Evolutionary conservation across 2,113 vertebrate genomes (phyloP).

Genomic region (Leucosticte australis): DNA sequence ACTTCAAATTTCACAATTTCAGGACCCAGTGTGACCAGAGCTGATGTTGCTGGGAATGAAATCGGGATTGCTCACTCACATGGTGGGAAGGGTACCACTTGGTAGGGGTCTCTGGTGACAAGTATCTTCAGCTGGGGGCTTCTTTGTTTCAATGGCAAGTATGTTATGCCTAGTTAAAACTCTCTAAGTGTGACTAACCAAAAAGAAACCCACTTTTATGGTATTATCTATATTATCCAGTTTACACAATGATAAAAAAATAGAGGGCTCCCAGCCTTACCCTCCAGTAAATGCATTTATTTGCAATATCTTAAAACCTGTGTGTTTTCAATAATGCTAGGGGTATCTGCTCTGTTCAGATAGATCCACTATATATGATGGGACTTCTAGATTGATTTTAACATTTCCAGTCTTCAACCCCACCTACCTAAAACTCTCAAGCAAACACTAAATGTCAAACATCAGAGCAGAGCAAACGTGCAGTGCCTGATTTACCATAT

Average conservation of each 20-base stretch:
- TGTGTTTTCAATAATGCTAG: neutral
- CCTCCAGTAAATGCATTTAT: neutral
- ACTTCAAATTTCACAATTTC: neutral
- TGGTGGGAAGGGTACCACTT: neutral
- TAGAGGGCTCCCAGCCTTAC: neutral
- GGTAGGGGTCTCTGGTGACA: neutral
- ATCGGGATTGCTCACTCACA: rapidly evolving
- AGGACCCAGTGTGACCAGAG: neutral
- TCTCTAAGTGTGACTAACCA: neutral
- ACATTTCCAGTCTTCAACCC: neutral
- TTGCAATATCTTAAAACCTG: neutral
- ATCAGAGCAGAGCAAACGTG: neutral
- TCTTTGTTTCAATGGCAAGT: neutral
- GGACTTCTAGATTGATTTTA: neutral
- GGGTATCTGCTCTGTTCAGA: neutral
- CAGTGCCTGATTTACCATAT: neutral
- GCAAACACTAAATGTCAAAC: neutral
- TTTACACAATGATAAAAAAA: neutral
- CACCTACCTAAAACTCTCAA: neutral
- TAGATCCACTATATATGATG: neutral
- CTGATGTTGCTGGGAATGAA: neutral
- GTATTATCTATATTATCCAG: neutral
- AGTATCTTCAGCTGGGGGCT: neutral
- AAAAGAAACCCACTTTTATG: neutral
- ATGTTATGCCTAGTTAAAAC: neutral